These are phyloP conservation scores for Lomographa bimaculata DNA, from an alignment of 2,888 invertebrate genomes.

Conservation along the genomic window DNA sequence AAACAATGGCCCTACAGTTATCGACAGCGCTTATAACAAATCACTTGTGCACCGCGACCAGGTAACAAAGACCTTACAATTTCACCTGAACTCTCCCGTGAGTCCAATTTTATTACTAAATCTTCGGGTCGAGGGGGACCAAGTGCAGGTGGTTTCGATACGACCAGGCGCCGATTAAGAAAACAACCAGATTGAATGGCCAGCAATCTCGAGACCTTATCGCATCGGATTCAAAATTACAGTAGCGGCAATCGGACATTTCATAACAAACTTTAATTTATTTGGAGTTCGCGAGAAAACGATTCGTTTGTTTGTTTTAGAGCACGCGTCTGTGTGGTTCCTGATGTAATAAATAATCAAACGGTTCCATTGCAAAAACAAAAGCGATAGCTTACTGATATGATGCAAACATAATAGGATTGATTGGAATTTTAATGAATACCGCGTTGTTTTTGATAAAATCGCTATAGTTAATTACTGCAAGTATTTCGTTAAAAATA, in stretches of 20 bases:
- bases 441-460: no score
- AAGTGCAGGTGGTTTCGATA: slow-evolving; percentile 39
- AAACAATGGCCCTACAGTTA: slow-evolving; percentile 69
- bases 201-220: slow-evolving; percentile 55
- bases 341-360: slow-evolving; percentile 23
- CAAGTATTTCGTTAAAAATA: no score
- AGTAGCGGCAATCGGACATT: slow-evolving; percentile 26
- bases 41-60: slow-evolving; percentile 55
- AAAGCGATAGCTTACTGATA: no score
- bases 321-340: slow-evolving; percentile 20
- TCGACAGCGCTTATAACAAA: slow-evolving; percentile 64
- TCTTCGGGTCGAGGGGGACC: slow-evolving; percentile 38
- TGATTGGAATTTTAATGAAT: no score
- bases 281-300: slow-evolving; percentile 27
- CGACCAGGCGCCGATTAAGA: slow-evolving; percentile 65
- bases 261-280: slow-evolving; percentile 34
- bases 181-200: slow-evolving; percentile 64
- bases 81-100: slow-evolving; percentile 35
- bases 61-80: slow-evolving; percentile 44
- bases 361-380: no score
- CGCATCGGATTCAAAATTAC: slow-evolving; percentile 50
- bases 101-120: slow-evolving; percentile 16
- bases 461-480: no score
- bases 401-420: no score
- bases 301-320: slow-evolving; percentile 23